phyloP scores from a whole-genome alignment of 2,888 invertebrate genomes.

The Plagodis pulveraria region DNA sequence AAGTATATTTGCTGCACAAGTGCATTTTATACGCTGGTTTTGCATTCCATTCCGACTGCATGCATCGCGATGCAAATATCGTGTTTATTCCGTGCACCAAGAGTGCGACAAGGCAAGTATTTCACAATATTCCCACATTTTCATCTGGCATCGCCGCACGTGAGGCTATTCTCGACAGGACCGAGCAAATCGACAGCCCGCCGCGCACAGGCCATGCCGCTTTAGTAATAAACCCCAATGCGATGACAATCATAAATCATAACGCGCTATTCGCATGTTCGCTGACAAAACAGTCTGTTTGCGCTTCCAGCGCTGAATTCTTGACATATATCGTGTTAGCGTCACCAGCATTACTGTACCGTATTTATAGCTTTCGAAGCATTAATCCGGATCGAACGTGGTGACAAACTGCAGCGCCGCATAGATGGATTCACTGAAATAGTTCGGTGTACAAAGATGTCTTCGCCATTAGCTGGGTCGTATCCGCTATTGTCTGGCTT shows the following conservation, averaged over 20 bases:
- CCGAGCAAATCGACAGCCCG: slow-evolving; percentile 32
- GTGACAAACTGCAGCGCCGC: slow-evolving; percentile 42
- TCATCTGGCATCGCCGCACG: slow-evolving; percentile 24
- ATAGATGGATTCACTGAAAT: slow-evolving; percentile 39
- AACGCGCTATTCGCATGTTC: slow-evolving; percentile 38
- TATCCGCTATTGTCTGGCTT: slow-evolving; percentile 54
- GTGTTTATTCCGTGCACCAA: slow-evolving; percentile 26
- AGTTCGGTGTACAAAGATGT: slow-evolving; percentile 54
- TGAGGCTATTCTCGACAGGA: slow-evolving; percentile 27
- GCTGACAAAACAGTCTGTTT: slow-evolving; percentile 38
- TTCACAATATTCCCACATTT: slow-evolving; percentile 24
- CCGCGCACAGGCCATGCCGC: slow-evolving; percentile 25
- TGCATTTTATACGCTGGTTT: slow-evolving; percentile 10
- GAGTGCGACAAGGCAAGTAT: slow-evolving; percentile 25
- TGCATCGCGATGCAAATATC: slow-evolving; percentile 34
- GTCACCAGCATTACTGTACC: slow-evolving; percentile 57
- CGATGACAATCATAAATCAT: slow-evolving; percentile 45
- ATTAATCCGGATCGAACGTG: slow-evolving; percentile 47
- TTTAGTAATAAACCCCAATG: slow-evolving; percentile 39
- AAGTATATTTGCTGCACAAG: not conserved
- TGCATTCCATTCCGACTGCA: slow-evolving; percentile 19
- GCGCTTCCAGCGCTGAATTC: slow-evolving; percentile 34
- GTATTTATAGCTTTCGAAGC: slow-evolving; percentile 63
- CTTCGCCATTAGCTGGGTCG: slow-evolving; percentile 59
- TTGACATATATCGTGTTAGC: slow-evolving; percentile 41